phyloP scores from a whole-genome alignment of 2,797 vertebrate genomes.

The Sebastes itinus region DNA sequence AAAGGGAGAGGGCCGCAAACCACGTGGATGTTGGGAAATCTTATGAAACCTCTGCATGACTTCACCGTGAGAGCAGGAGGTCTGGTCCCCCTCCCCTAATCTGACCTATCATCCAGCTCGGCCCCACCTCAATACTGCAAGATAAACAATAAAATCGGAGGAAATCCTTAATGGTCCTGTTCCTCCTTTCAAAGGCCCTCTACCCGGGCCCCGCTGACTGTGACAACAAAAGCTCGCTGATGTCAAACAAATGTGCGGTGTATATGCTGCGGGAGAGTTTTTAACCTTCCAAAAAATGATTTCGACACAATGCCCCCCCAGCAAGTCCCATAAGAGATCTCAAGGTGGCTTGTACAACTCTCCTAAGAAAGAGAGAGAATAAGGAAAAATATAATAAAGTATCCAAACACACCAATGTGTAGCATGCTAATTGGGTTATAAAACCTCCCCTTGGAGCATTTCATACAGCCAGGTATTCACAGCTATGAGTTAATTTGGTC shows the following conservation, averaged over 20 bases:
- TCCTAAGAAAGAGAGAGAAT: constrained; percentile 10
- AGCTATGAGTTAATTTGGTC: constrained; percentile 49
- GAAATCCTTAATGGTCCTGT: constrained; percentile 64
- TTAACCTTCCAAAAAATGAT: constrained; percentile 7
- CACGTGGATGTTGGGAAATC: constrained; percentile 53
- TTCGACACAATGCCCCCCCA: constrained; percentile 25
- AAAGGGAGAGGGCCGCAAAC: constrained; percentile 45
- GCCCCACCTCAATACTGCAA: constrained; percentile 57
- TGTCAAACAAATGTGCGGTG: constrained; percentile 40
- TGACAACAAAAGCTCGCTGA: constrained; percentile 41
- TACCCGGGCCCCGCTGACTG: neutral
- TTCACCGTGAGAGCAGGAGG: constrained; percentile 55
- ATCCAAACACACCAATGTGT: constrained; percentile 34
- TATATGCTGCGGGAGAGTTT: constrained; percentile 5
- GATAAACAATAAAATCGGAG: constrained; percentile 73
- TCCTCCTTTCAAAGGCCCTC: constrained; percentile 62
- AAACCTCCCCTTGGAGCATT: constrained; percentile 56
- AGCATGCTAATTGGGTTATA: constrained; percentile 65
- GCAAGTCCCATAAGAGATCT: constrained; percentile 11
- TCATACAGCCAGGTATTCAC: constrained; percentile 62
- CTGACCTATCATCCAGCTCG: constrained; percentile 55
- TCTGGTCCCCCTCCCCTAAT: constrained; percentile 45
- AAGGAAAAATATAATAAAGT: constrained; percentile 19
- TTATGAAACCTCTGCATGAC: constrained; percentile 69
- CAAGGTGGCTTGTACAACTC: constrained; percentile 26